phyloP scores from a whole-genome alignment of 2,113 vertebrate genomes.

The Bufo gargarizans region DNA sequence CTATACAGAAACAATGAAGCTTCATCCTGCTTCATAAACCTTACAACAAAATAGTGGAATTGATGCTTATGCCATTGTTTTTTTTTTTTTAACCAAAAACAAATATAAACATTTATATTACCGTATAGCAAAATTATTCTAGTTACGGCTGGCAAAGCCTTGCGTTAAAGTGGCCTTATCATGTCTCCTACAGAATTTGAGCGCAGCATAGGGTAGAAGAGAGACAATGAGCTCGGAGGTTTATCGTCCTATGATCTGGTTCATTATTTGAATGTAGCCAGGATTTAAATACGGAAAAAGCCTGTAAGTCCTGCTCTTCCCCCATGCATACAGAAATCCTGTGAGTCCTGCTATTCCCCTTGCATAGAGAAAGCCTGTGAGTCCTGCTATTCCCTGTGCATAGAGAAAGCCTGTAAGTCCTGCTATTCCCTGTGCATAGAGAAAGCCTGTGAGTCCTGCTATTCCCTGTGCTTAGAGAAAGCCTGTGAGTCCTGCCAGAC shows the following conservation, averaged over 20 bases:
- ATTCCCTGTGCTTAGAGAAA: too few species aligned
- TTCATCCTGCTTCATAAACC: constrained; percentile 65
- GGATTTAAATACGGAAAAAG: not conserved
- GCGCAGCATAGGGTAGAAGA: not conserved
- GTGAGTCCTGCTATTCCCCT: not conserved
- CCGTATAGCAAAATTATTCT: not conserved
- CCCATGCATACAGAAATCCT: not conserved
- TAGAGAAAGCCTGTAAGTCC: not conserved
- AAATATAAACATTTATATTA: not conserved
- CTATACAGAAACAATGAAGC: constrained; percentile 78
- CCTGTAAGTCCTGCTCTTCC: not conserved
- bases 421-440: too few species aligned
- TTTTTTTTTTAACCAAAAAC: not conserved
- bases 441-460: too few species aligned
- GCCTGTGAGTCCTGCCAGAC: too few species aligned
- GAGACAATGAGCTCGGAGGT: not conserved
- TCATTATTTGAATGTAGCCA: not conserved
- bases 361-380: not conserved
- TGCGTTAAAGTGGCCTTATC: not conserved
- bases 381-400: not conserved
- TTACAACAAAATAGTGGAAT: constrained; percentile 48
- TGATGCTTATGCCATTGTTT: not conserved
- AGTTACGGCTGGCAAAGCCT: not conserved
- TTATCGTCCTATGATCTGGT: not conserved
- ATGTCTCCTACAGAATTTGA: not conserved